Base-by-base conservation (phyloP, 2,113 vertebrate species). In the Rhizomys pruinosus region DNA sequence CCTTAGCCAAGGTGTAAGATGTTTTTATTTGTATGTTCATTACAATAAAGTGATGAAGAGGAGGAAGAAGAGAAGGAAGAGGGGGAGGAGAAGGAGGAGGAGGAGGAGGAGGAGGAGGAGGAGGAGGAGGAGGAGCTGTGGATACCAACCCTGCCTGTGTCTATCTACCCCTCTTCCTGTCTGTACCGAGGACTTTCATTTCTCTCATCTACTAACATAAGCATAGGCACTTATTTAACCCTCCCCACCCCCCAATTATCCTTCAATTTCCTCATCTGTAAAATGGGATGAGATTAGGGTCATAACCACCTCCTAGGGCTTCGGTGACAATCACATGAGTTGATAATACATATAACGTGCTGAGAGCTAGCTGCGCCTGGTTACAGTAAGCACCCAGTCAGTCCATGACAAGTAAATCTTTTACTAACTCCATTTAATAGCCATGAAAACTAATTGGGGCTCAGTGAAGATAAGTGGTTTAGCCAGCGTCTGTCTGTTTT, bases 401-500 rank as follows among this genome's bases (percentile, higher is more conserved):
- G 77, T 73, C 82, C 66, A 81, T 3, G n/a, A 57, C 1, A 76
- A 55, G 4, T 61, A 17, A 11, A 42, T 71, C 59, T 72, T 86
- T 90, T 73, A 64, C 39, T 78, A 32, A 52, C n/a, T 90, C 69
- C n/a, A 61, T 80, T 89, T 73, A 82, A 89, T 42, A 90, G 72
- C 71, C 69, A 78, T 92, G 88, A 93, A 87, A 94, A 93, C 15
- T 34, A 89, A 96, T 47, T 92, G 89, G 90, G 72, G 47, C 84
- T 89, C 89, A 71, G 72, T n/a, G 34, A 95, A 71, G 84, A 80
- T 68, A 78, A 79, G 72, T 61, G 61, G 85, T 79, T 86, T 86
- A 90, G 84, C 78, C 4, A 9, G 94, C 89, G 86, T 78, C 87
- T 72, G 69, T 94, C 93, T 37, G 81, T 81, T 96, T 95, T 87